These are phyloP conservation scores for Drosophila greeni DNA, from an alignment of 2,888 invertebrate species.

Conservation along the genomic window DNA sequence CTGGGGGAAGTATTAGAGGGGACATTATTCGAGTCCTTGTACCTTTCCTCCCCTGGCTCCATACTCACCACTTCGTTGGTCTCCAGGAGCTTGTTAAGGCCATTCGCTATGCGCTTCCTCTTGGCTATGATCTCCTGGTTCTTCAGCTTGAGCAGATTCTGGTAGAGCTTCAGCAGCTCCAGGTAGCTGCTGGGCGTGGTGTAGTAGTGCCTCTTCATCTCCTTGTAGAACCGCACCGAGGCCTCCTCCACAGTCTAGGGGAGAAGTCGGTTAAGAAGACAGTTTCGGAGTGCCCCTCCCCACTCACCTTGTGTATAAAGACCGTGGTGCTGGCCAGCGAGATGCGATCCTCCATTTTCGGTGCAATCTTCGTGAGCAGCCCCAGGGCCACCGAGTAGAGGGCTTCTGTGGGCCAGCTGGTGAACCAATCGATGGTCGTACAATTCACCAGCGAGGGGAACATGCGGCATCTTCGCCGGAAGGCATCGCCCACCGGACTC, in stretches of 20 bases:
- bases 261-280: neutral
- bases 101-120: conserved; percentile 86
- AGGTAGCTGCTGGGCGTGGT: conserved; percentile 95
- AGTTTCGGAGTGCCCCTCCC: too few species aligned
- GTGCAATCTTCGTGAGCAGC: conserved; percentile 82
- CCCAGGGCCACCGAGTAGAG: conserved; percentile 89
- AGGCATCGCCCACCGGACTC: conserved; percentile 94
- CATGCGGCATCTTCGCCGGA: conserved; percentile 93
- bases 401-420: conserved; percentile 94
- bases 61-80: conserved; percentile 76
- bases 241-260: conserved; percentile 88
- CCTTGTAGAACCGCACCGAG: conserved; percentile 87
- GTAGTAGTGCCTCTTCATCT: conserved; percentile 92
- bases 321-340: conserved; percentile 84
- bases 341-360: conserved; percentile 79
- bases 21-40: neutral
- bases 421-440: conserved; percentile 97
- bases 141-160: conserved; percentile 85
- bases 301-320: conserved; percentile 85
- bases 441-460: conserved; percentile 96
- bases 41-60: rapidly evolving
- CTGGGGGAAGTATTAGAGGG: conserved; percentile 38
- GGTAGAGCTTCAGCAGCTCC: conserved; percentile 89
- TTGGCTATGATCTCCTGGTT: conserved; percentile 83
- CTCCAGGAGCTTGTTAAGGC: conserved; percentile 81